Conservation (phyloP, 2,888 invertebrate genomes). For the Pantelozetes paolii region DNA sequence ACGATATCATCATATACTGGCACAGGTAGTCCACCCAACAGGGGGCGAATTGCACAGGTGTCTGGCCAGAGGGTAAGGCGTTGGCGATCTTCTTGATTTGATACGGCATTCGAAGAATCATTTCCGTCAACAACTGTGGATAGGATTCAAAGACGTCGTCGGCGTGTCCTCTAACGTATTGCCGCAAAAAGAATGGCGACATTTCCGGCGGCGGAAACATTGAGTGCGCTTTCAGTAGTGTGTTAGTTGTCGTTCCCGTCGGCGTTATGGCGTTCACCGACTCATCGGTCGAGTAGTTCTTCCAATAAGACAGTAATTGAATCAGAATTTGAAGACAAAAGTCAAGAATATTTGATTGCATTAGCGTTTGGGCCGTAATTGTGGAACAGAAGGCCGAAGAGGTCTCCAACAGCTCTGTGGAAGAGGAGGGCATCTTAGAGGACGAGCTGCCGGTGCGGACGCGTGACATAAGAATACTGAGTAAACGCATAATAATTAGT, state of each 20-base stretch:
- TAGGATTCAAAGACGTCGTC: constrained; percentile 90
- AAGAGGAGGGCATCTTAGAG: constrained; percentile 1
- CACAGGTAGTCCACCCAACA: constrained; percentile 77
- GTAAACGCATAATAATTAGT: constrained; percentile 76
- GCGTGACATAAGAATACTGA: constrained; percentile 75
- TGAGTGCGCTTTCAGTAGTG: constrained; percentile 71
- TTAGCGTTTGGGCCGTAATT: constrained; percentile 12
- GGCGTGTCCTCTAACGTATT: constrained; percentile 85
- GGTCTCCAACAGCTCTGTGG: constrained; percentile 9
- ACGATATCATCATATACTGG: constrained; percentile 94
- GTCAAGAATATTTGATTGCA: constrained; percentile 55
- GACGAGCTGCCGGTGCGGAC: constrained; percentile 15
- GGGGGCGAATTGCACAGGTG: constrained; percentile 56
- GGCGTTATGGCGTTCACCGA: constrained; percentile 44
- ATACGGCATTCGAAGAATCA: constrained; percentile 86
- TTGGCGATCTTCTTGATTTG: constrained; percentile 68
- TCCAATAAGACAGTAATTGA: constrained; percentile 59
- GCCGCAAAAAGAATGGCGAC: constrained; percentile 76
- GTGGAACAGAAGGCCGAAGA: constrained; percentile 35
- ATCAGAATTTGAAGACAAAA: constrained; percentile 69
- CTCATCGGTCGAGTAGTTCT: constrained; percentile 50
- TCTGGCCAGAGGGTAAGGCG: constrained; percentile 41
- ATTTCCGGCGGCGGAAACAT: constrained; percentile 77
- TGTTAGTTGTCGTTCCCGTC: constrained; percentile 2
- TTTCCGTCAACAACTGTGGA: constrained; percentile 88